Evolutionary conservation across 2,888 invertebrate genomes (phyloP).

Genomic region (Myathropa florea): DNA sequence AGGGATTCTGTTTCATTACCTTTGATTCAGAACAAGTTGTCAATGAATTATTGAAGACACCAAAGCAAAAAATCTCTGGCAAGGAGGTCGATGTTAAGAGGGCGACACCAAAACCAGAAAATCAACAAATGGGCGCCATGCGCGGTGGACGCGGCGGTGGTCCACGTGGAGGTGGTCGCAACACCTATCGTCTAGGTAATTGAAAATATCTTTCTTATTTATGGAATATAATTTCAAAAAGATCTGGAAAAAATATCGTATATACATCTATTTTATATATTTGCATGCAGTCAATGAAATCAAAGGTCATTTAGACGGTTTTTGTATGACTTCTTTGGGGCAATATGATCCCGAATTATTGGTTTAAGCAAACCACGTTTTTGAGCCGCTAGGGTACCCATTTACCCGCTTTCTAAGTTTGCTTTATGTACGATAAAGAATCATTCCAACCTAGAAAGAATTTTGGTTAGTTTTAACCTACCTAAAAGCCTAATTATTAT

Average conservation of each 20-base stretch:
- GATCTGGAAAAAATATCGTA: constrained; percentile 12
- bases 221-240: constrained; percentile 53
- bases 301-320: neutral
- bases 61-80: constrained; percentile 95
- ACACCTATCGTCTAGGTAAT: constrained; percentile 81
- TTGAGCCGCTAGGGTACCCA: too few relatives aligned
- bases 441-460: too few relatives aligned
- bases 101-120: constrained; percentile 94
- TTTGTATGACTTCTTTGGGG: neutral
- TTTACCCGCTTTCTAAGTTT: too few relatives aligned
- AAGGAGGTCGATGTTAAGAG: constrained; percentile 98
- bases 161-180: constrained; percentile 86
- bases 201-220: constrained; percentile 41
- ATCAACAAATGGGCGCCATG: constrained; percentile 84
- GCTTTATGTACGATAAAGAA: too few relatives aligned
- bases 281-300: constrained; percentile 41
- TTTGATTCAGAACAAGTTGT: constrained; percentile 97
- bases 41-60: constrained; percentile 93
- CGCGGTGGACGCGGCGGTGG: constrained; percentile 86
- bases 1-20: constrained; percentile 98
- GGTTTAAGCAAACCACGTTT: too few relatives aligned
- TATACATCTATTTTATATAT: constrained; percentile 2
- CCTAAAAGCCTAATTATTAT: too few relatives aligned
- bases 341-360: too few relatives aligned
- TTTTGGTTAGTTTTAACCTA: too few relatives aligned